Conservation (phyloP, 1,140 invertebrate genomes). For the Lasaia peninsularis region DNA sequence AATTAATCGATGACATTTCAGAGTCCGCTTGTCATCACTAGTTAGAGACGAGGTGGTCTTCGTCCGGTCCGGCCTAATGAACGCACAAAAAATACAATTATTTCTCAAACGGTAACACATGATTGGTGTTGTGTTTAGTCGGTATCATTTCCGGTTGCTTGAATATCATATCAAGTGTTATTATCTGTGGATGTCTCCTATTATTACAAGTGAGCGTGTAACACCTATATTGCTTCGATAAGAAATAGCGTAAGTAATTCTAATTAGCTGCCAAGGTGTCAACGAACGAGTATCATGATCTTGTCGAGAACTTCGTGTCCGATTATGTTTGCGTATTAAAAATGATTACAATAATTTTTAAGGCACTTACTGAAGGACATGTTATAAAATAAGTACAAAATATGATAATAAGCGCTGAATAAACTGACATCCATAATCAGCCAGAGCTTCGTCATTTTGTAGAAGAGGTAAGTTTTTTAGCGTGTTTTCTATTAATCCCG, state of each 20-base stretch:
- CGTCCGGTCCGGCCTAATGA: conserved; percentile 35
- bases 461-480: too few species aligned
- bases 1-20: neutral
- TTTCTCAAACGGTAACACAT: conserved; percentile 60
- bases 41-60: neutral
- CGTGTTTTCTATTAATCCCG: too few species aligned
- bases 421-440: too few species aligned
- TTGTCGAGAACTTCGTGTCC: conserved; percentile 21
- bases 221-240: conserved; percentile 28
- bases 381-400: too few species aligned
- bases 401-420: too few species aligned
- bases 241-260: conserved; percentile 32
- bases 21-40: neutral
- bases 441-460: too few species aligned
- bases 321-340: conserved; percentile 14
- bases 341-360: conserved; percentile 17
- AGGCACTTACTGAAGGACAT: neutral
- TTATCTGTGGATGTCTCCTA: conserved; percentile 31
- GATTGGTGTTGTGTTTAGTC: conserved; percentile 47
- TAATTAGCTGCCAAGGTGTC: conserved; percentile 33
- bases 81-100: conserved; percentile 63
- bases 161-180: conserved; percentile 43
- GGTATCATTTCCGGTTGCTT: conserved; percentile 48
- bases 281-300: conserved; percentile 28
- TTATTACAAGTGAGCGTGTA: conserved; percentile 20